A percentile compares a stretch with the other conserved stretches of the same genome.
These are phyloP conservation scores for Drosophila merina DNA, from an alignment of 2,888 invertebrate species.

Conservation along the genomic window DNA sequence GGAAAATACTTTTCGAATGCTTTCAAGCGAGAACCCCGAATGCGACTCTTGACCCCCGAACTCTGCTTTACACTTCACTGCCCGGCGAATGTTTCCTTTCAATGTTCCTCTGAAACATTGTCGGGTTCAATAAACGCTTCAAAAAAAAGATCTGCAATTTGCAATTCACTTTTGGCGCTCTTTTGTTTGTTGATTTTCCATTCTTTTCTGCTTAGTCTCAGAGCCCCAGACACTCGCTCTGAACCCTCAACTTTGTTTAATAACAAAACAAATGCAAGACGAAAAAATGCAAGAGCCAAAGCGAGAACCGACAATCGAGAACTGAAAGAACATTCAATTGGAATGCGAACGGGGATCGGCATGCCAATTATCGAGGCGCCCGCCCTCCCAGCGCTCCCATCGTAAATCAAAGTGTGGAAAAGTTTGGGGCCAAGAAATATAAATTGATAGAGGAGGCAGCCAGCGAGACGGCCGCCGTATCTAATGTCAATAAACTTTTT, in stretches of 20 bases:
- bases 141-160: slow-evolving; percentile 49
- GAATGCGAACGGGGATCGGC: slow-evolving; percentile 34
- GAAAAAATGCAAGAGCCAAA: slow-evolving; percentile 35
- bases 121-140: slow-evolving; percentile 60
- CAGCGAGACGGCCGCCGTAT: slow-evolving; percentile 31
- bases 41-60: slow-evolving; percentile 40
- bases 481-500: slow-evolving; percentile 76
- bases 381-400: slow-evolving; percentile 21
- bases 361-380: slow-evolving; percentile 37
- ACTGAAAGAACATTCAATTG: slow-evolving; percentile 23
- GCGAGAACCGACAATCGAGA: slow-evolving; percentile 5
- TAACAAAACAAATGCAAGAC: slow-evolving; percentile 42
- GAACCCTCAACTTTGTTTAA: slow-evolving; percentile 66
- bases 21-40: slow-evolving; percentile 10
- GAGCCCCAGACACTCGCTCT: slow-evolving; percentile 47
- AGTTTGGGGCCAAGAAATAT: slow-evolving; percentile 38
- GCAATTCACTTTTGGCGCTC: slow-evolving; percentile 45
- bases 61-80: slow-evolving; percentile 8
- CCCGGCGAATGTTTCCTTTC: slow-evolving; percentile 4
- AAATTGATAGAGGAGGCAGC: slow-evolving; percentile 8
- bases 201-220: slow-evolving; percentile 47
- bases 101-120: slow-evolving; percentile 9
- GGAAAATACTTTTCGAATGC: slow-evolving; percentile 15
- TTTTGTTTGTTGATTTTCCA: slow-evolving; percentile 39
- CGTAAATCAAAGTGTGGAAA: slow-evolving; percentile 56